Percentiles rank a stretch among this genome's conserved stretches.
These are phyloP conservation scores for western clawed frog (Xenopus tropicalis) DNA, from an alignment of 2,113 vertebrate species.

Conservation along the genomic window DNA sequence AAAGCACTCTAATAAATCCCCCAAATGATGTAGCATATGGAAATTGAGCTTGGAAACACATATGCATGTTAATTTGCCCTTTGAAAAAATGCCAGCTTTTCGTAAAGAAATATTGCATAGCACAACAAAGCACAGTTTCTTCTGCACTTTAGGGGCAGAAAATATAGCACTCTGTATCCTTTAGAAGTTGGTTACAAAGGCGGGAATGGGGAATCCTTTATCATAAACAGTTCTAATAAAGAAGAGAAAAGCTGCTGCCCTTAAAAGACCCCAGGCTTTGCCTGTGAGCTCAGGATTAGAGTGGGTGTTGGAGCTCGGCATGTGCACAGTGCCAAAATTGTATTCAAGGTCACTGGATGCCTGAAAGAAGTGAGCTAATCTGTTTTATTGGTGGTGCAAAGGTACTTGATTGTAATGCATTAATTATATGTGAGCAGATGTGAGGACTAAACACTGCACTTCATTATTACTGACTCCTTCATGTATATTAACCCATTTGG, in stretches of 20 bases:
- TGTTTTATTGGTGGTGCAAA: constrained; percentile 39
- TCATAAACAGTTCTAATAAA: too few species aligned
- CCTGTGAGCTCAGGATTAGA: constrained; percentile 40
- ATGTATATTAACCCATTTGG: neutral
- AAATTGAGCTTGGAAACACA: neutral
- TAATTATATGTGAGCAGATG: constrained; percentile 39
- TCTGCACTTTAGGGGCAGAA: too few species aligned
- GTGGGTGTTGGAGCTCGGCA: constrained; percentile 30
- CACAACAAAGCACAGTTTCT: neutral
- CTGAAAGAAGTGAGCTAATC: constrained; percentile 41
- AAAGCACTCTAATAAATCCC: constrained; percentile 4
- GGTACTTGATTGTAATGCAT: constrained; percentile 26
- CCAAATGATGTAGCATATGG: neutral
- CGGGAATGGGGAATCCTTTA: too few species aligned
- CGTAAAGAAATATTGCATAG: neutral
- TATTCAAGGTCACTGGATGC: constrained; percentile 39
- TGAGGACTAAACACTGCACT: neutral
- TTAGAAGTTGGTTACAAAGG: too few species aligned
- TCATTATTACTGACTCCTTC: constrained; percentile 1
- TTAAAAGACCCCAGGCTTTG: constrained; percentile 43
- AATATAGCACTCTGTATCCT: too few species aligned
- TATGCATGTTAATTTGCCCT: neutral
- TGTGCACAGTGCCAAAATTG: constrained; percentile 41
- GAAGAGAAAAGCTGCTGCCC: constrained; percentile 11
- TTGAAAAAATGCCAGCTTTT: neutral